phyloP scores from a whole-genome alignment of 2,888 invertebrate species.

The Apeira syringaria region DNA sequence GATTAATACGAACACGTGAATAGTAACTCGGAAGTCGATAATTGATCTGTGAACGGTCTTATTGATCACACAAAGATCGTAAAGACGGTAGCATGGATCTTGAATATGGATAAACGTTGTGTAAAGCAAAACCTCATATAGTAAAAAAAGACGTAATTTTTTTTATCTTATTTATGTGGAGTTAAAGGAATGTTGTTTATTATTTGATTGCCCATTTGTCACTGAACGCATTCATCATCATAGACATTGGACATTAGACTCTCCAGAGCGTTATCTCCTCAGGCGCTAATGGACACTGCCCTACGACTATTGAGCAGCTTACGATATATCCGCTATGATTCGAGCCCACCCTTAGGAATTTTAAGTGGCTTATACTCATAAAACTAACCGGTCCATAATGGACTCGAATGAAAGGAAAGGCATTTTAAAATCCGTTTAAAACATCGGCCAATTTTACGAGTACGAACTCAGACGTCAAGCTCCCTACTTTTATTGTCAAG shows the following conservation, averaged over 20 bases:
- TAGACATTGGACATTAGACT: conserved; percentile 43
- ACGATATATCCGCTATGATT: conserved; percentile 70
- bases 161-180: no score
- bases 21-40: conserved; percentile 25
- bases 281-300: conserved; percentile 67
- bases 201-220: conserved; percentile 7
- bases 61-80: not conserved
- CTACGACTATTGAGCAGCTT: conserved; percentile 52
- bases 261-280: conserved; percentile 56
- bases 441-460: conserved; percentile 46
- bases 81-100: not conserved
- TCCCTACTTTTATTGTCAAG: conserved; percentile 33
- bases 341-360: conserved; percentile 56
- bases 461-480: conserved; percentile 20
- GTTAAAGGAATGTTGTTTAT: no score
- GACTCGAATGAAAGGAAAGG: conserved; percentile 52
- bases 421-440: conserved; percentile 57
- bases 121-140: no score
- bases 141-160: no score
- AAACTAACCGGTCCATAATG: conserved; percentile 64
- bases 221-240: conserved; percentile 43
- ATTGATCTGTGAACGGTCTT: conserved; percentile 13
- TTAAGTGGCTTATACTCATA: conserved; percentile 61
- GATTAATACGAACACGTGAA: conserved; percentile 38
- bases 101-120: no score